Evolutionary conservation across 2,113 vertebrate species (phyloP).

Genomic region (Leptocoma aspasia): DNA sequence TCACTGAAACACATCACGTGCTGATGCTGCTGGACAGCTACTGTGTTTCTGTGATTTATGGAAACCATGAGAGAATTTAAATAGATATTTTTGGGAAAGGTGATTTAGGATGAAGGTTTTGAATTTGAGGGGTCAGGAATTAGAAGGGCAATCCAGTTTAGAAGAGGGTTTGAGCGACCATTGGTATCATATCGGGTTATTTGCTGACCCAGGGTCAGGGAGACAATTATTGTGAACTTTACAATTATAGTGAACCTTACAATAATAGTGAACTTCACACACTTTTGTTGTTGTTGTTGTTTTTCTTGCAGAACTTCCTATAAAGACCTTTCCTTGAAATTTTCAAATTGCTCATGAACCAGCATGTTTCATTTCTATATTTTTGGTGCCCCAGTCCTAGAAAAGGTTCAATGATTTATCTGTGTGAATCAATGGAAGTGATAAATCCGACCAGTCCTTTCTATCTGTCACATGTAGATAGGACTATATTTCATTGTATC

Average conservation of each 20-base stretch:
- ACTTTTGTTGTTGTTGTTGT: background rate
- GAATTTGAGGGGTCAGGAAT: background rate
- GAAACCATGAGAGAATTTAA: background rate
- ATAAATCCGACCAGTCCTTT: background rate
- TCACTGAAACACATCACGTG: background rate
- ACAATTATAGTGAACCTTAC: background rate
- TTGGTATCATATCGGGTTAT: background rate
- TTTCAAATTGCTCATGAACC: background rate
- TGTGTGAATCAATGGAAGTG: background rate
- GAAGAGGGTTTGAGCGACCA: background rate
- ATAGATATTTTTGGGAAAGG: background rate
- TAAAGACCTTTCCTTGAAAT: background rate
- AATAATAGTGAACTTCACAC: background rate
- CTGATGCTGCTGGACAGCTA: background rate
- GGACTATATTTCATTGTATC: background rate
- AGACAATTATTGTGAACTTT: background rate
- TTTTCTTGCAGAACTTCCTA: background rate
- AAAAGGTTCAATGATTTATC: background rate
- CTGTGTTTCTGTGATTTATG: background rate
- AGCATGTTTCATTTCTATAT: background rate
- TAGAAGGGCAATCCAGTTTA: background rate
- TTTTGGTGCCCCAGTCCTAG: background rate
- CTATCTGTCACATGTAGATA: background rate
- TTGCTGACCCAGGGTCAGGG: background rate
- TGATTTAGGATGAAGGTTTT: background rate